Evolutionary conservation across 2,113 vertebrate genomes (phyloP), one percentile per base, ranked within the genome.

Genomic region (Leptobrachium leishanense): DNA sequence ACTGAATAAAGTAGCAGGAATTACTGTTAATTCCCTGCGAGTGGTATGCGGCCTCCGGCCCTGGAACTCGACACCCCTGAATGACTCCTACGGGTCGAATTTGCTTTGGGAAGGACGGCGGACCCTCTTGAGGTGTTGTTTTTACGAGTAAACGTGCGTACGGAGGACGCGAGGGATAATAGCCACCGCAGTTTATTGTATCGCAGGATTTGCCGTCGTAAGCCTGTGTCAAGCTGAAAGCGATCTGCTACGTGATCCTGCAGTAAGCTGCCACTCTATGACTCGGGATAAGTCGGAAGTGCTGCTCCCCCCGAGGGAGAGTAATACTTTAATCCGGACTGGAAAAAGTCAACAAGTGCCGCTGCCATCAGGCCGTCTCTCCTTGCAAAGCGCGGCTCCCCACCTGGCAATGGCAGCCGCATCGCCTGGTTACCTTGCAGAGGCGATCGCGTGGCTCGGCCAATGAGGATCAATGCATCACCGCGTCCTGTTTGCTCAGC

Each of bases 401-500:
- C n/a, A n/a, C n/a, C n/a, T n/a, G n/a, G n/a, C n/a, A n/a, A n/a
- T n/a, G n/a, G 53, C n/a, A 15, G 2, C 50, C 41, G 46, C 40
- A 64, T 55, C 57, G 40, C 57, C 70, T 72, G 40, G 70, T 73
- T 71, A 62, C 66, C 62, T 20, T 66, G 15, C 63, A 71, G 15
- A 66, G 39, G 44, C 72, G n/a, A 50, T 70, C 67, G 57, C 31
- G 67, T 13, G 67, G 46, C 67, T 63, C 44, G 8, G 76, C n/a
- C 43, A 12, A 53, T 11, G 20, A 41, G 65, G 63, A n/a, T 41
- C 39, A 65, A n/a, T n/a, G n/a, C n/a, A 43, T 43, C 40, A 59
- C 57, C 72, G 10, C 5, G 62, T 72, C 69, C 65, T 57, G 74
- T 79, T 79, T 79, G 63, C 63, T 73, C 68, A 79, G 70, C 62